Evolutionary conservation across 2,888 invertebrate species (phyloP), one percentile per base, ranked within the genome.

Genomic region (Eupelmus urozonus): DNA sequence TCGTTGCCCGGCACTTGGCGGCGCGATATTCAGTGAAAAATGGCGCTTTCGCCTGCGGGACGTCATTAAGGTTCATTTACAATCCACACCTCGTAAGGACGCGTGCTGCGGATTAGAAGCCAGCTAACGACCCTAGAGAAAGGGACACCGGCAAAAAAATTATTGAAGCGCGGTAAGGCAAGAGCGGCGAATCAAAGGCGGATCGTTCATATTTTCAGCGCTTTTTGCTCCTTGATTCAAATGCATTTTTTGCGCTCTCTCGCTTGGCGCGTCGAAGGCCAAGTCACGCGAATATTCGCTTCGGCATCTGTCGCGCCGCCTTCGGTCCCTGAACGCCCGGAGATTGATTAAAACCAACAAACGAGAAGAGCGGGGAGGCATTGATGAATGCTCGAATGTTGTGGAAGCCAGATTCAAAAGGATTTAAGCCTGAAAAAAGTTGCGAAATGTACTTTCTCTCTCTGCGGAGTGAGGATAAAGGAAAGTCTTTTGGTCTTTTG

Each of bases 41-140:
- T 86, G 85, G 80, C 80, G 80, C 80, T 73, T 81, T 79, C 83
- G 81, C 81, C 82, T 79, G 73, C 71, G 63, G 82, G 82, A 83
- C 84, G 82, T 86, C 87, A 87, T 88, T 87, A 87, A 84, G 84
- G 84, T 84, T 87, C 88, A 86, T 87, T 88, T 87, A 86, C 87
- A 87, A 86, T 88, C 87, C 86, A 85, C 88, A 87, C 87, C 87
- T 87, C 86, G 84, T 87, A 85, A 86, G 84, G 84, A 86, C 85
- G 83, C 82, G 82, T 66, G 75, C 79, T 78, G 84, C 81, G 81
- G 78, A 83, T 84, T 86, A 86, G 86, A 84, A 86, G 85, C 80
- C 82, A 34, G 84, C 87, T 87, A 87, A 87, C 87, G 87, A 86
- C 84, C 84, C 83, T 74, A 81, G 84, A 83, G 82, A 81, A 83